These are phyloP conservation scores for Drosophila vallismaia DNA, from an alignment of 2,888 invertebrate genomes.

Conservation along the genomic window DNA sequence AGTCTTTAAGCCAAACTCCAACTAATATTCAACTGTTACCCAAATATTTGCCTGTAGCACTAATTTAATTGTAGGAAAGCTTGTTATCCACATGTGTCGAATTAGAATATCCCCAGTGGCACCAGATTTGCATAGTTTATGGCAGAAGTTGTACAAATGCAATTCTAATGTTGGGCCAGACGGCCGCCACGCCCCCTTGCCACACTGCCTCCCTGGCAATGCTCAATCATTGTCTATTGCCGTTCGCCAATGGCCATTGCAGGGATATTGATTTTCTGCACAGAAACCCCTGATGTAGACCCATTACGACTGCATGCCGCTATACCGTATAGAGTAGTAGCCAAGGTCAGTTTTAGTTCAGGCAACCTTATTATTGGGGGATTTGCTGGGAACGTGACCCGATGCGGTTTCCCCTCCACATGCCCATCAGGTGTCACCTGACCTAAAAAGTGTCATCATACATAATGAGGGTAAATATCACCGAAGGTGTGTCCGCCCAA, in stretches of 20 bases:
- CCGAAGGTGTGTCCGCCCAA: constrained; percentile 21
- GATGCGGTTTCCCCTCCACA: constrained; percentile 4
- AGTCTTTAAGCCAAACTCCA: neutral
- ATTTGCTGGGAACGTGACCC: constrained; percentile 43
- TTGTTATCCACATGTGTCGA: constrained; percentile 26
- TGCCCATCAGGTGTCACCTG: constrained; percentile 20
- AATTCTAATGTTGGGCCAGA: constrained; percentile 29
- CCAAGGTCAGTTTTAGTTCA: constrained; percentile 35
- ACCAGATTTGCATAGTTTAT: constrained; percentile 45
- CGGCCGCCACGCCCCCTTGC: constrained; percentile 9
- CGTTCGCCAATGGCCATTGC: constrained; percentile 39
- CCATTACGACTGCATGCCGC: constrained; percentile 30
- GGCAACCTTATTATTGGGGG: constrained; percentile 32
- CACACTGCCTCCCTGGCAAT: neutral
- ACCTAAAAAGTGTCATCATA: constrained; percentile 13
- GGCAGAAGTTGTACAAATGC: constrained; percentile 41
- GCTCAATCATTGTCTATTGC: constrained; percentile 43
- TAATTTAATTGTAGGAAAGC: constrained; percentile 35
- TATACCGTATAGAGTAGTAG: constrained; percentile 1
- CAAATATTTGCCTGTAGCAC: constrained; percentile 10
- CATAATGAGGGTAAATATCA: constrained; percentile 21
- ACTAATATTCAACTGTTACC: constrained; percentile 9
- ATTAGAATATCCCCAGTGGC: constrained; percentile 26
- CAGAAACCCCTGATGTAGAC: constrained; percentile 41
- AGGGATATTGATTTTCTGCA: constrained; percentile 41